A percentile compares a stretch with the other conserved stretches of the same genome.
Evolutionary conservation across 2,797 vertebrate species (phyloP).

Genomic region (Myotis planiceps): DNA sequence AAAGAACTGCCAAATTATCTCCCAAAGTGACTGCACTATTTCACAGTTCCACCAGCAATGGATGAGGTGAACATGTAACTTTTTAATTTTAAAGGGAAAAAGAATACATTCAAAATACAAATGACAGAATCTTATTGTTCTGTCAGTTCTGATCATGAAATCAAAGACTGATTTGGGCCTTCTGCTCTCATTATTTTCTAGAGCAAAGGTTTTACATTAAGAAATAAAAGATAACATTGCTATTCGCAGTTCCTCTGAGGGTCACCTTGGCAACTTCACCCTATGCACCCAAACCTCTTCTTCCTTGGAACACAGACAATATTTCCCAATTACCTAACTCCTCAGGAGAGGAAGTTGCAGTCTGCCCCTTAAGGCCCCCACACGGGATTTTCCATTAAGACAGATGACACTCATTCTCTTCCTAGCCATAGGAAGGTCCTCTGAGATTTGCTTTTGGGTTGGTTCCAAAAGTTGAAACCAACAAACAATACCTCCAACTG

Average conservation of each 20-base stretch:
- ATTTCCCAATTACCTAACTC: background rate
- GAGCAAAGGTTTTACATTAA: background rate
- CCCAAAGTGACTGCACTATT: too few relatives aligned
- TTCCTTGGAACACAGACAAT: background rate
- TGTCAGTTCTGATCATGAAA: conserved; percentile 27
- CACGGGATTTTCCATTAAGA: background rate
- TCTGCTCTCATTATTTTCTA: conserved; percentile 20
- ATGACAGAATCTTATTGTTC: background rate
- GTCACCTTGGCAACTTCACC: conserved; percentile 13
- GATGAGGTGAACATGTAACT: background rate
- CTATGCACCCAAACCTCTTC: background rate
- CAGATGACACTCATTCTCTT: background rate
- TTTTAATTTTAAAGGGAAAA: conserved; percentile 62
- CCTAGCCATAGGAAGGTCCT: background rate
- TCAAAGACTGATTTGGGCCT: background rate
- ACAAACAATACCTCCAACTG: background rate
- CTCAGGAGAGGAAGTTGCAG: background rate
- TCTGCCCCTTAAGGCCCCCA: background rate
- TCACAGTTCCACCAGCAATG: too few relatives aligned
- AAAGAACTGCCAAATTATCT: too few relatives aligned
- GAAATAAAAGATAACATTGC: background rate
- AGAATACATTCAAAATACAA: background rate
- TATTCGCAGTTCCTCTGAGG: background rate
- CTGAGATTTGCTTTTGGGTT: background rate
- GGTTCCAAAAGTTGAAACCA: background rate